Evolutionary conservation across 2,888 invertebrate species (phyloP).

Genomic region (Mimumesa dahlbomi): DNA sequence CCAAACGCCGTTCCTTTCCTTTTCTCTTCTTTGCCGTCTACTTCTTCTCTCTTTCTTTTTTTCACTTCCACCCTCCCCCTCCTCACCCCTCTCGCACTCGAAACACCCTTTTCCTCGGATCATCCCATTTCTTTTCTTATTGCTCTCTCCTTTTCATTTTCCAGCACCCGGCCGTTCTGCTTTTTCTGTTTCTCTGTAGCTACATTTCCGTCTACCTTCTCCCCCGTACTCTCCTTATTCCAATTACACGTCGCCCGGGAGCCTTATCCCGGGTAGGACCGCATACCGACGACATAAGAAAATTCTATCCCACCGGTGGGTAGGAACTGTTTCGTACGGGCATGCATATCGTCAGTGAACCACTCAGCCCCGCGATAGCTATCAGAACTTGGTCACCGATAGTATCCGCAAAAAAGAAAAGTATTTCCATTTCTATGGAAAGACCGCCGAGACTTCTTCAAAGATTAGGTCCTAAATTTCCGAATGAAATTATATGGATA

Average conservation of each 20-base stretch:
- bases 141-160: background rate
- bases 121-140: slow-evolving; percentile 7
- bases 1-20: slow-evolving; percentile 27
- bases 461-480: too few relatives aligned
- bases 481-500: too few relatives aligned
- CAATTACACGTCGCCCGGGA: slow-evolving; percentile 35
- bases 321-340: slow-evolving; percentile 1
- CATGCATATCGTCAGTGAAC: slow-evolving; percentile 2
- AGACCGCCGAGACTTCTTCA: slow-evolving; percentile 4
- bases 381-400: slow-evolving; percentile 34
- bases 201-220: slow-evolving; percentile 14
- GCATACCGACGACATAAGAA: background rate
- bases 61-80: background rate
- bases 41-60: slow-evolving; percentile 22
- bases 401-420: slow-evolving; percentile 7
- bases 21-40: slow-evolving; percentile 1
- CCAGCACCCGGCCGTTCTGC: background rate
- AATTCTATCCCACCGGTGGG: slow-evolving; percentile 30
- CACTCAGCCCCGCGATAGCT: slow-evolving; percentile 1
- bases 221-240: slow-evolving; percentile 23
- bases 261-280: slow-evolving; percentile 22
- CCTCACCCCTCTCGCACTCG: slow-evolving; percentile 21
- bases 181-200: slow-evolving; percentile 18
- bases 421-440: slow-evolving; percentile 45
- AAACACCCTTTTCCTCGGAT: slow-evolving; percentile 10